Base-by-base conservation (phyloP, 2,113 vertebrate species). In the Actenoides lindsayi region DNA sequence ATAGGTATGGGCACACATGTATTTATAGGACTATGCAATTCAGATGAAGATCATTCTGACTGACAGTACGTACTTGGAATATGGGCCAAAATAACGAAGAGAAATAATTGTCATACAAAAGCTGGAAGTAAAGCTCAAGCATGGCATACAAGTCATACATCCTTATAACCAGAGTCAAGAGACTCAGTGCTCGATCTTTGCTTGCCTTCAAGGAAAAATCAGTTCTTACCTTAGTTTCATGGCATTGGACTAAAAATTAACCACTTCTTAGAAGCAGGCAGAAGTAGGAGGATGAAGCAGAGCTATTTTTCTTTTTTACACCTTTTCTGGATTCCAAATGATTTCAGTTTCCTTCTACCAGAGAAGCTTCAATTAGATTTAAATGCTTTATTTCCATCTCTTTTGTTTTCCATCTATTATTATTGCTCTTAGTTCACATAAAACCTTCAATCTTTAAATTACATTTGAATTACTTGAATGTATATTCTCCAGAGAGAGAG, bases 111-210 rank as follows among this genome's bases (percentile, higher is more conserved):
- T 31, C 37, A 69, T 31, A 35, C 37, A 75, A 41, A 83, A 51
- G 62, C 28, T 80, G 41, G 33, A 64, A 24, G 31, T 31, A 21
- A 78, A 62, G 13, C 62, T 80, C 54, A 73, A 83, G 54, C 54
- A 25, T 24, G 24, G 16, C 15, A 28, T 15, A 3, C 33, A 62
- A 60, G 35, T 24, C 23, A 13, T n/a, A 30, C 12, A 27, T 33
- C 13, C 12, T 68, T 56, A 53, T 19, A 75, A 59, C 16, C 31
- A 31, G 37, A 24, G 19, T 27, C 37, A 69, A 62, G 35, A 31
- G 35, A n/a, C 5, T 64, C 18, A 31, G 0, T 13, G 30, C 7
- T 30, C 0, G 0, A 27, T 57, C 23, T 9, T 33, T 70, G 9
- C 10, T 54, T 60, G 18, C 17, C 27, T 16, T 81, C 21, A 85